These are phyloP conservation scores for Lanius collurio DNA, from an alignment of 2,113 vertebrate species.

Conservation along the genomic window DNA sequence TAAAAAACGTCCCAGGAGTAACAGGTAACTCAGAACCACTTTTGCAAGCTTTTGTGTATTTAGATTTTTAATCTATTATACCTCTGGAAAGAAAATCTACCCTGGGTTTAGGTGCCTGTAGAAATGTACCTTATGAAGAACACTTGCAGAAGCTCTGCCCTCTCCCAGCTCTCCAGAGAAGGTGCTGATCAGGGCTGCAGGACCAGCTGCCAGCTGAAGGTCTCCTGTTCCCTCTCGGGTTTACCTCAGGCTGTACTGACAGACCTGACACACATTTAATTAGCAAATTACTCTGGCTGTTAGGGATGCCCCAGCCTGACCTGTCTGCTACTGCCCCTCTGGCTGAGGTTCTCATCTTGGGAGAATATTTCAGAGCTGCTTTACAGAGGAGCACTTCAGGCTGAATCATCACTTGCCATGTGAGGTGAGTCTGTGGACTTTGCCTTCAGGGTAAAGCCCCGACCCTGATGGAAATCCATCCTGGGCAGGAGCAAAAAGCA, in stretches of 20 bases:
- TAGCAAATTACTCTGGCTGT: background rate
- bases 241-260: background rate
- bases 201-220: background rate
- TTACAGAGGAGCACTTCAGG: background rate
- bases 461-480: background rate
- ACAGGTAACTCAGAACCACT: background rate
- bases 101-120: background rate
- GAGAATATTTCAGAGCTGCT: background rate
- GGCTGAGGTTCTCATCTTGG: background rate
- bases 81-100: background rate
- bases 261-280: background rate
- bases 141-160: background rate
- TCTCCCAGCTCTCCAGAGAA: background rate
- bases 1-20: background rate
- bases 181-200: background rate
- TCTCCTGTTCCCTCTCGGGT: background rate
- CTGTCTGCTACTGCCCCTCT: background rate
- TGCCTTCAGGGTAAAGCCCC: background rate
- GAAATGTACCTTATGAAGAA: background rate
- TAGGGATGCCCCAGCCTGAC: background rate
- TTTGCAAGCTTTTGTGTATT: background rate
- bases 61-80: background rate
- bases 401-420: accelerated
- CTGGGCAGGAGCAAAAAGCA: background rate
- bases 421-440: accelerated